phyloP scores from a whole-genome alignment of 2,888 invertebrate genomes.

The Piscicola geometra region DNA sequence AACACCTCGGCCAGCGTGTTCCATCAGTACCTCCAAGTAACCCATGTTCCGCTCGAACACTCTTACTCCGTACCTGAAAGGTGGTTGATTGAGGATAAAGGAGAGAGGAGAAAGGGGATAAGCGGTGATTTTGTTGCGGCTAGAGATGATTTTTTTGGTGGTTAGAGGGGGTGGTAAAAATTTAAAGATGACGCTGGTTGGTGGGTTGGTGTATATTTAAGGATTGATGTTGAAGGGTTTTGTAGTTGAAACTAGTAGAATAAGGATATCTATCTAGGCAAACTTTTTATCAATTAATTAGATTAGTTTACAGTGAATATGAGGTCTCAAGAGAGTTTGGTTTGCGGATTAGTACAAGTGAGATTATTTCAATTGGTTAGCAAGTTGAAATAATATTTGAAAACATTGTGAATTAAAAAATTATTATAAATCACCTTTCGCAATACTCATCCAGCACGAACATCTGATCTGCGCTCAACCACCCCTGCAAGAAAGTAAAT shows the following conservation, averaged over 20 bases:
- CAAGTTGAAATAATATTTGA: not conserved
- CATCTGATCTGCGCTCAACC: constrained; percentile 30
- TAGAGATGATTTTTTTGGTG: no score
- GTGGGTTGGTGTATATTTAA: not conserved
- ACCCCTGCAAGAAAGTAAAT: no score
- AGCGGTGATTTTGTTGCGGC: no score
- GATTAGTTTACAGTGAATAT: not conserved
- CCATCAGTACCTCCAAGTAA: constrained; percentile 23
- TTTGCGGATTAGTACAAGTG: not conserved
- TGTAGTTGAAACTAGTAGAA: not conserved
- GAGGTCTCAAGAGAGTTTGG: not conserved
- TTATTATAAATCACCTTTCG: constrained; percentile 2
- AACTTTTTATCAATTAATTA: not conserved
- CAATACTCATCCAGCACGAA: constrained; percentile 32
- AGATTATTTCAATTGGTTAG: not conserved
- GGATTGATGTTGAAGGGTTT: not conserved
- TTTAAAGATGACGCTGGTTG: not conserved
- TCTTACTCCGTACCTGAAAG: constrained; percentile 20
- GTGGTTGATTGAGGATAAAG: no score
- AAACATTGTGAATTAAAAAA: not conserved
- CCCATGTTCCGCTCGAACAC: constrained; percentile 22
- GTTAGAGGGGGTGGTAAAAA: no score
- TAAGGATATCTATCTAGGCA: not conserved
- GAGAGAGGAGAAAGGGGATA: no score
- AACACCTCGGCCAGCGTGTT: constrained; percentile 5